Conservation (phyloP, 2,888 invertebrate species). For the Uloborus plumipes region DNA sequence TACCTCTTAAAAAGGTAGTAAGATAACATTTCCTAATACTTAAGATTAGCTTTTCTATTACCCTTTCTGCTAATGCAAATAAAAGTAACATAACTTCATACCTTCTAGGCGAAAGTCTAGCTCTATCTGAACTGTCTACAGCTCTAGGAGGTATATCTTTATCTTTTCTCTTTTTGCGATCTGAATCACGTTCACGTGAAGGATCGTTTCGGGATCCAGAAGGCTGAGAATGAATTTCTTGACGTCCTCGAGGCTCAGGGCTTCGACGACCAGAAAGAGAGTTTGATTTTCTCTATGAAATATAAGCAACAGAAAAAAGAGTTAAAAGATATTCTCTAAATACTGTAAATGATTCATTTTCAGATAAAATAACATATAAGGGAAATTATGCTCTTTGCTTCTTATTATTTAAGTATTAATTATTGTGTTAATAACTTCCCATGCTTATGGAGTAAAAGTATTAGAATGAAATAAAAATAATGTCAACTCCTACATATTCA, state of each 20-base stretch:
- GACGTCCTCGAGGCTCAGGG: constrained; percentile 40
- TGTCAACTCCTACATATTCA: too few relatives aligned
- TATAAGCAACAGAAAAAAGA: background rate
- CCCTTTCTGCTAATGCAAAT: too few relatives aligned
- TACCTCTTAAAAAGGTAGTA: too few relatives aligned
- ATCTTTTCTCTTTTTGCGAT: constrained; percentile 53
- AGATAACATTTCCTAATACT: too few relatives aligned
- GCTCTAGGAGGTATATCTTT: constrained; percentile 34
- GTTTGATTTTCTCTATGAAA: constrained; percentile 36
- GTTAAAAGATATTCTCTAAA: background rate
- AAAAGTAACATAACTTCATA: background rate
- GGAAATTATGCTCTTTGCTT: background rate
- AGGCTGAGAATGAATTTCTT: constrained; percentile 32
- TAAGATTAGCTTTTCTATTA: too few relatives aligned
- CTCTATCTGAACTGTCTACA: constrained; percentile 42
- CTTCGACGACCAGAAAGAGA: constrained; percentile 32
- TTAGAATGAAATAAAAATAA: background rate
- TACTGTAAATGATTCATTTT: too few relatives aligned
- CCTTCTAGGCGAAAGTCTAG: constrained; percentile 49
- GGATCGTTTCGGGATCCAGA: constrained; percentile 20
- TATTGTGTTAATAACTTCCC: background rate
- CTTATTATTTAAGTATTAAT: too few relatives aligned
- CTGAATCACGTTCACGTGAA: constrained; percentile 39
- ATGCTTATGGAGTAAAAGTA: background rate
- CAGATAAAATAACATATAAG: too few relatives aligned